Evolutionary conservation across 2,113 vertebrate species (phyloP).

Genomic region (Corvus moneduloides): DNA sequence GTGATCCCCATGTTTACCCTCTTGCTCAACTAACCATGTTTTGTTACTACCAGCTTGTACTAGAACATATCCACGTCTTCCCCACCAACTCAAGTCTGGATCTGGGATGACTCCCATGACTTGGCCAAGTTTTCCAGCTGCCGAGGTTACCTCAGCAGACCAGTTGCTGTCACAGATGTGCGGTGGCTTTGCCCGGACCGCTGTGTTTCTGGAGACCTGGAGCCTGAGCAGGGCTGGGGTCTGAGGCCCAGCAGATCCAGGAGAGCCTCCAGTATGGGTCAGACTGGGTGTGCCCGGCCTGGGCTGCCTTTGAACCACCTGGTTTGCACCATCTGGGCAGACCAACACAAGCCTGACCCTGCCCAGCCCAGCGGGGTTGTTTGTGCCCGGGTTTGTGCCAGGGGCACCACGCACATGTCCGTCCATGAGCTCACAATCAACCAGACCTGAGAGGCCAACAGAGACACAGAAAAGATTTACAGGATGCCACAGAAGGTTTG

Average conservation of each 20-base stretch:
- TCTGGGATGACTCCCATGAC: background rate
- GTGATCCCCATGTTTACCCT: background rate
- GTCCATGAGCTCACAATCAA: fast-evolving
- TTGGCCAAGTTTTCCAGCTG: background rate
- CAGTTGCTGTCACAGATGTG: background rate
- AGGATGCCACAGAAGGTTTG: background rate
- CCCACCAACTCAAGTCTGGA: background rate
- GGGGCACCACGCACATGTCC: fast-evolving
- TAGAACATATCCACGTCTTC: background rate
- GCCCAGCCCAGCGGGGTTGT: fast-evolving
- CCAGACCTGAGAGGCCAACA: background rate
- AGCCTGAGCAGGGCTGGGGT: background rate
- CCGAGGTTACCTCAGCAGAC: background rate
- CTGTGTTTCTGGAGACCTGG: background rate
- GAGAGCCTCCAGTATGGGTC: background rate
- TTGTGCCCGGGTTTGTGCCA: fast-evolving
- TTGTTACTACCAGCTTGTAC: constrained; percentile 2
- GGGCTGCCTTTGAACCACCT: background rate
- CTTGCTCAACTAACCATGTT: constrained; percentile 5
- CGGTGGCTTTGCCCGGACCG: background rate
- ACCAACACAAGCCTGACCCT: background rate
- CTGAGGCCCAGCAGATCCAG: background rate
- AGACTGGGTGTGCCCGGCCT: background rate
- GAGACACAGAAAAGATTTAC: background rate
- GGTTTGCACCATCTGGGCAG: background rate